Conservation (phyloP, 1,140 invertebrate genomes). For the Colletes gigas region DNA sequence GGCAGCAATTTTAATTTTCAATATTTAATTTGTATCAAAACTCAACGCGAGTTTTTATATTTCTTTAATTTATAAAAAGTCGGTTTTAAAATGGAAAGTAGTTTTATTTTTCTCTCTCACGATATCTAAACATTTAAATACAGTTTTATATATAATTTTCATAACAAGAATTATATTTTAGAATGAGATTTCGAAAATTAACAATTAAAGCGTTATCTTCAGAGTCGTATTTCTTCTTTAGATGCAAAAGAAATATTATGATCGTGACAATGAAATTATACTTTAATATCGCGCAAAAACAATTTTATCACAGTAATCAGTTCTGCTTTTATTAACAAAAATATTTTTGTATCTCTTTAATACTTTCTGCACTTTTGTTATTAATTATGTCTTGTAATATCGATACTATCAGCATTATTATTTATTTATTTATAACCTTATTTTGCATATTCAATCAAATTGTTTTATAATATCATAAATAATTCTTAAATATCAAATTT, state of each 20-base stretch:
- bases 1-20: neutral
- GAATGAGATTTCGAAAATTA: neutral
- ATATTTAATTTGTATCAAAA: neutral
- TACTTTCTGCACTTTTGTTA: constrained; percentile 14
- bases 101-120: too few species aligned
- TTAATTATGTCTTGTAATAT: neutral
- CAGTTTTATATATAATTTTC: too few species aligned
- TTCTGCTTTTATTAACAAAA: constrained; percentile 18
- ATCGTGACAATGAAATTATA: neutral
- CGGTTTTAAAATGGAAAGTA: too few species aligned
- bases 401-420: neutral
- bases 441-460: constrained; percentile 50
- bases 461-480: constrained; percentile 41
- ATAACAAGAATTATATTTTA: neutral
- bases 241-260: neutral
- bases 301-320: neutral
- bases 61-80: too few species aligned
- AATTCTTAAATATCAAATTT: constrained; percentile 42
- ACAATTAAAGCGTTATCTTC: neutral
- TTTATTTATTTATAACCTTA: constrained; percentile 36
- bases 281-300: neutral
- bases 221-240: neutral
- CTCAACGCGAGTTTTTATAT: too few species aligned
- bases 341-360: constrained; percentile 7
- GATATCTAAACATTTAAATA: too few species aligned